phyloP scores from a whole-genome alignment of 2,888 invertebrate genomes.

The Oasisia sp. region DNA sequence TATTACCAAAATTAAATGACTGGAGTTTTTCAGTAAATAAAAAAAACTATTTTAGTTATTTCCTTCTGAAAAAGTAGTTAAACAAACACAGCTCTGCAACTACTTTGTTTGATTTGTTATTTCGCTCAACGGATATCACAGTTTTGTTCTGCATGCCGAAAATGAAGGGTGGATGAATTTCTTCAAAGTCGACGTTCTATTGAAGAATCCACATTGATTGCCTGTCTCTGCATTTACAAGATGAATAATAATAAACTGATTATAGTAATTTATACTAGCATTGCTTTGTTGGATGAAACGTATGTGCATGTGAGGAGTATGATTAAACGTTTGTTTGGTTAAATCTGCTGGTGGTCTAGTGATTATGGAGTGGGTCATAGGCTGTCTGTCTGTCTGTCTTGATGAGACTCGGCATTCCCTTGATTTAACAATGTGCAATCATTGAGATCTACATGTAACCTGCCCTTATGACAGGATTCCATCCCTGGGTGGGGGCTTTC shows the following conservation, averaged over 20 bases:
- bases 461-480: too few relatives aligned
- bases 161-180: neutral
- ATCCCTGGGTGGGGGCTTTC: too few relatives aligned
- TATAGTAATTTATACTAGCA: constrained; percentile 1
- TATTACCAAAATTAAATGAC: too few relatives aligned
- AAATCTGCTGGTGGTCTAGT: neutral
- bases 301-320: neutral
- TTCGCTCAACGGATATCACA: neutral
- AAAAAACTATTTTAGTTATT: neutral
- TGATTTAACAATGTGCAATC: too few relatives aligned
- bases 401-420: too few relatives aligned
- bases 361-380: neutral
- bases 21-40: neutral
- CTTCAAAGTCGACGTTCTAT: neutral
- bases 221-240: neutral
- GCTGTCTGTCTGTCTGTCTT: neutral
- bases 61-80: neutral
- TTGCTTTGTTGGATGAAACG: neutral
- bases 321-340: constrained; percentile 4
- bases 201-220: neutral
- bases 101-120: neutral
- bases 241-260: neutral
- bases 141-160: neutral
- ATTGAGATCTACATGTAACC: too few relatives aligned
- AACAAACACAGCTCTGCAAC: too few relatives aligned